These are phyloP conservation scores for Cebuella pygmaea DNA, from an alignment of 2,797 vertebrate genomes.

Conservation along the genomic window DNA sequence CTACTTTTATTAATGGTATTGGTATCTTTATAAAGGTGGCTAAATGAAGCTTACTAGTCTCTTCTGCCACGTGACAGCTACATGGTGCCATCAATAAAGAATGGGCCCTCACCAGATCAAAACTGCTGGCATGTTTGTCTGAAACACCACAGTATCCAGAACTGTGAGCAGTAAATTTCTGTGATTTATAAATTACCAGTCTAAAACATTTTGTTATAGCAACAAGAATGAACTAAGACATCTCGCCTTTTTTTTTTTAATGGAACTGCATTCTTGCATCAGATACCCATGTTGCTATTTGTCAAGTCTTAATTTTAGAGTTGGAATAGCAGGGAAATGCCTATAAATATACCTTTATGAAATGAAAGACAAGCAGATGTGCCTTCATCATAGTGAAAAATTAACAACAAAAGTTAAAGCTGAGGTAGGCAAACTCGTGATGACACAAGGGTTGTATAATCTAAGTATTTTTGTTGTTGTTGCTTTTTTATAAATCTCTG, in stretches of 20 bases:
- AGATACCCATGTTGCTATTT: neutral
- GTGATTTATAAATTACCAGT: neutral
- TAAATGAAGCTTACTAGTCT: accelerated
- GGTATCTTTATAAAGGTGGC: neutral
- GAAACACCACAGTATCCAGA: neutral
- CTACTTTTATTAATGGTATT: neutral
- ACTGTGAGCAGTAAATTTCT: neutral
- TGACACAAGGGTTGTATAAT: neutral
- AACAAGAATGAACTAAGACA: neutral
- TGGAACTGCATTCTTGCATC: neutral
- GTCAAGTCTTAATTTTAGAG: neutral
- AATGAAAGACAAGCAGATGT: neutral
- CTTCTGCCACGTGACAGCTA: accelerated
- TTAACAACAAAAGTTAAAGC: neutral
- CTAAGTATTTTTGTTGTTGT: neutral
- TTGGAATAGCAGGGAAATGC: neutral
- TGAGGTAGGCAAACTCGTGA: neutral
- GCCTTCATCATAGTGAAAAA: neutral
- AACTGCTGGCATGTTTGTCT: accelerated
- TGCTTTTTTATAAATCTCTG: neutral
- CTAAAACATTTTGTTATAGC: neutral
- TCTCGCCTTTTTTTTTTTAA: neutral
- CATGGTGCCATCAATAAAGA: accelerated
- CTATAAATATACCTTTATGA: too few species aligned
- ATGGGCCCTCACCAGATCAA: accelerated